Evolutionary conservation across 1,140 invertebrate species (phyloP), one percentile per base, ranked within the genome.

Genomic region (Heliconius hermathena): DNA sequence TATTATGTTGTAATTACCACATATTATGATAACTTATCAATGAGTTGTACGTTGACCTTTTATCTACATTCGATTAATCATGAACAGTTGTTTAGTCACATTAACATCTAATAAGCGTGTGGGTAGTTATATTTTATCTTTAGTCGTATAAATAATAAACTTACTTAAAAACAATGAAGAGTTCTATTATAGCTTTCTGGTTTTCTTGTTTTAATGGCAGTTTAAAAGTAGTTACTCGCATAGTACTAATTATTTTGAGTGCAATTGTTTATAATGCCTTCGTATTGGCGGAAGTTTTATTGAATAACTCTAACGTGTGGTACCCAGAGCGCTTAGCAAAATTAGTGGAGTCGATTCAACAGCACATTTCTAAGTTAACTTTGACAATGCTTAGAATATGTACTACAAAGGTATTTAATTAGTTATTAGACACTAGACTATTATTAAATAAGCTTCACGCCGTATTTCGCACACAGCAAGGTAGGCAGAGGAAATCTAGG

Each of bases 251-350:
- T 60, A 29, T 93, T 57, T 73, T 94, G 33, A 91, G 88, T 85
- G 87, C 88, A 3, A 85, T 81, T 75, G 83, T 94, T 20, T 94
- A 92, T 76, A 90, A 94, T 57, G 66, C 81, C 33, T 93, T 94
- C 80, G 86, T 93, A 70, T 78, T 93, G 9, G 84, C 83, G 8
- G 91, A 94, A 88, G 87, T 94, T 79, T 88, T 93, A 57, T 78
- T 93, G 38, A 92, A 94, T 60, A 91, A 89, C 82, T 91, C 85
- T 38, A 83, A 90, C 71, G 84, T 88, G 38, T 85, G 89, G 79
- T 94, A 90, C 73, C 90, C 91, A 1, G 86, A 88, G 60, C 87
- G 83, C 74, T 75, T 94, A 38, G 83, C 88, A 0, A 85, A 89
- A 16, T 73, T 85, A 8, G 73, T 89, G 3, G 73, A 74, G 16